Evolutionary conservation across 2,888 invertebrate genomes (phyloP).

Genomic region (Lamellibrachia satsuma): DNA sequence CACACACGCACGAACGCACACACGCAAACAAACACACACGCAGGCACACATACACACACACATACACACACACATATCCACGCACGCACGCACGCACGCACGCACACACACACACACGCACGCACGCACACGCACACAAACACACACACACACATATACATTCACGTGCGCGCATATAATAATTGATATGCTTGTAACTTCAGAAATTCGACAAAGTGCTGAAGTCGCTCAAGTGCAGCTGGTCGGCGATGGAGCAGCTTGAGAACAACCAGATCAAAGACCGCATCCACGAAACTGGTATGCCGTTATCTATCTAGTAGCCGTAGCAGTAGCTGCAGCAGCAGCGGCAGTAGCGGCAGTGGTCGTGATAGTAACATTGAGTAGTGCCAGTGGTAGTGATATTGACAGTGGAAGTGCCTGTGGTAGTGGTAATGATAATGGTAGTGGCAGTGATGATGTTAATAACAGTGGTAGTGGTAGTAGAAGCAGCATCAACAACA

Average conservation of each 20-base stretch:
- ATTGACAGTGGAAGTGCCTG: neutral
- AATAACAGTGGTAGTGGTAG: neutral
- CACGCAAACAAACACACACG: too few relatives aligned
- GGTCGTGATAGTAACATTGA: too few relatives aligned
- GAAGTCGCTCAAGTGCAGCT: too few relatives aligned
- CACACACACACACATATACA: too few relatives aligned
- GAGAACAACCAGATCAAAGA: neutral
- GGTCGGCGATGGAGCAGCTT: neutral
- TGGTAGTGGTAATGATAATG: neutral
- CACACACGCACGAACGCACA: too few relatives aligned
- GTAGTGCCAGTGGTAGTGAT: neutral
- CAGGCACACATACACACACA: too few relatives aligned
- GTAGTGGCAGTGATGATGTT: neutral
- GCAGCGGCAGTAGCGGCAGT: too few relatives aligned
- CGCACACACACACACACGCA: too few relatives aligned
- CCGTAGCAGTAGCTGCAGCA: constrained; percentile 18
- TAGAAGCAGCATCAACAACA: constrained; percentile 9
- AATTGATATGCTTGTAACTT: neutral
- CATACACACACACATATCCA: too few relatives aligned
- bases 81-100: too few relatives aligned
- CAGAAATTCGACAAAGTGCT: constrained; percentile 17
- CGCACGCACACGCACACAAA: too few relatives aligned
- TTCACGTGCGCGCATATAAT: too few relatives aligned
- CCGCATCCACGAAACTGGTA: neutral
- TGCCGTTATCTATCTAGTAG: neutral